phyloP scores from a whole-genome alignment of 2,888 invertebrate genomes.

The Thereva nobilitata region DNA sequence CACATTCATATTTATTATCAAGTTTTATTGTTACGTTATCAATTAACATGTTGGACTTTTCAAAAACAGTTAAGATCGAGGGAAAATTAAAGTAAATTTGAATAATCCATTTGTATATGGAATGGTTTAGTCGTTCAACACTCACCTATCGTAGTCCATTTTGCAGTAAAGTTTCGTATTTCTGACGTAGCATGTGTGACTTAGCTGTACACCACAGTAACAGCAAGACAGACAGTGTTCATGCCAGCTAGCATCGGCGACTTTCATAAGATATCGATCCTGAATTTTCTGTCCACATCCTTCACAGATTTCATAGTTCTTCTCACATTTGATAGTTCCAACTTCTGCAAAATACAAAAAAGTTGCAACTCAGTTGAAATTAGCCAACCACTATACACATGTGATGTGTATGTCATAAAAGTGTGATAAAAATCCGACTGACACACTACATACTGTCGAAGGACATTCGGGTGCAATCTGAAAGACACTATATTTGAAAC shows the following conservation, averaged over 20 bases:
- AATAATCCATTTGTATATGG: no score
- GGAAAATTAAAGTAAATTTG: no score
- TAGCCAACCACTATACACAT: conserved; percentile 19
- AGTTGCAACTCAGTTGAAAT: conserved; percentile 28
- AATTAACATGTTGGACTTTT: no score
- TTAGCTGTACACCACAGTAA: conserved; percentile 87
- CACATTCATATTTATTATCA: no score
- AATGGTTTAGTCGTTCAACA: not conserved
- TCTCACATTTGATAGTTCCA: conserved; percentile 74
- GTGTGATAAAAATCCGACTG: conserved; percentile 3
- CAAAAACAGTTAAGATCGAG: no score
- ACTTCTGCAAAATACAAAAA: conserved; percentile 50
- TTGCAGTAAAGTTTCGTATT: conserved; percentile 96
- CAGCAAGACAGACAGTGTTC: conserved; percentile 95
- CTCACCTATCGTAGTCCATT: conserved; percentile 93
- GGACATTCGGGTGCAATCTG: not conserved
- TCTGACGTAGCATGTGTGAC: conserved; percentile 92
- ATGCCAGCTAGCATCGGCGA: conserved; percentile 94
- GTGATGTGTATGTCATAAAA: conserved; percentile 11
- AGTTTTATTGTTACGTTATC: no score
- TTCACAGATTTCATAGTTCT: conserved; percentile 87
- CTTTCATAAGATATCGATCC: conserved; percentile 93
- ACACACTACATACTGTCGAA: conserved; percentile 11
- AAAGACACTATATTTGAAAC: no score
- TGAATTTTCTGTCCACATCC: conserved; percentile 94